Evolutionary conservation across 2,888 invertebrate species (phyloP), one percentile per base, ranked within the genome.

Genomic region (Falcaria lacertinaria): DNA sequence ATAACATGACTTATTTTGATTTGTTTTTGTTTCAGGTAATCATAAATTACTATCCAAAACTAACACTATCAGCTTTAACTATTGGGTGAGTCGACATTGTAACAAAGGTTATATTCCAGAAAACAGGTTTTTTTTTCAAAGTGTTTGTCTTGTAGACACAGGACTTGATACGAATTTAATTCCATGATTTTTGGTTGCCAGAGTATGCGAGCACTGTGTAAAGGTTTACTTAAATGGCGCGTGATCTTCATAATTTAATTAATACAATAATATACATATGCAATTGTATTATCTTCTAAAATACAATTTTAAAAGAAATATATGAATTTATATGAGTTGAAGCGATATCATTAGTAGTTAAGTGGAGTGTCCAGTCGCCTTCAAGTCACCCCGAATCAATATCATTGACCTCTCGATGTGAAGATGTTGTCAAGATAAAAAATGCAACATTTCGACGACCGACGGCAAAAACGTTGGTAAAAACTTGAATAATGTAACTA

Each of bases 11-110:
- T n/a, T n/a, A n/a, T n/a, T n/a, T n/a, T n/a, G n/a, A 40, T 42
- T 42, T 57, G 41, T 40, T 54, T 60, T 69, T 69, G 64, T 75
- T 74, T 43, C 70, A 72, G 72, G 73, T 77, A 74, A 65, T 51
- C 42, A 37, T 41, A 22, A 34, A 39, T 32, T 39, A n/a, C n/a
- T n/a, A n/a, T n/a, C n/a, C n/a, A n/a, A n/a, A n/a, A n/a, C n/a
- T n/a, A n/a, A n/a, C n/a, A n/a, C n/a, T 11, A 4, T 28, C 11
- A 28, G 1, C 3, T 7, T 1, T 6, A 3, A 11, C 7, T 28
- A 28, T 11, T 28, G 8, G 28, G 28, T 28, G 11, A 28, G 28
- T 28, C 28, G 11, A 28, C 1, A 2, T 28, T 28, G 28, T 2
- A 11, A 22, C 7, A 1, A 6, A 6, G 5, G 22, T 22, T 1